Evolutionary conservation across 2,888 invertebrate species (phyloP).

Genomic region (Orthonychiurus folsomi): DNA sequence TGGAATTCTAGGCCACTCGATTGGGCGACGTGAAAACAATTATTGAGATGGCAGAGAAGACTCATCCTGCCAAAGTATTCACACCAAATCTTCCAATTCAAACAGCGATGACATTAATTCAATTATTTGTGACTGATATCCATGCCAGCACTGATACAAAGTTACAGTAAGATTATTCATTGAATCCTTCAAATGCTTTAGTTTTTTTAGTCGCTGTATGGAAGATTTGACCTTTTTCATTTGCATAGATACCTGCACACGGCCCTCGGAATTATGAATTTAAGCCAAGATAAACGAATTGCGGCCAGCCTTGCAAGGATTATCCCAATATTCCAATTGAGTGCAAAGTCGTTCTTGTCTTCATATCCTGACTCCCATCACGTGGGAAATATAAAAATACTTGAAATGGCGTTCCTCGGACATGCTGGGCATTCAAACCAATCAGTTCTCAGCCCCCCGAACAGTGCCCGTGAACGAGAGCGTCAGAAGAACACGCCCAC

Average conservation of each 20-base stretch:
- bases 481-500: background rate
- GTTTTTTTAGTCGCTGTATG: background rate
- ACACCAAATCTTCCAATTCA: constrained; percentile 58
- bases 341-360: constrained; percentile 28
- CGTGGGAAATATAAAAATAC: constrained; percentile 26
- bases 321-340: constrained; percentile 38
- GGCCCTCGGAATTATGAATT: constrained; percentile 31
- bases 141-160: constrained; percentile 72
- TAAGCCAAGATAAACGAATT: constrained; percentile 24
- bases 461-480: background rate
- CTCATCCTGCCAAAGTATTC: constrained; percentile 71
- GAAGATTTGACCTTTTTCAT: background rate
- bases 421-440: constrained; percentile 24
- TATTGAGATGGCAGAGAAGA: constrained; percentile 74
- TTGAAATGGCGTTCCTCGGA: constrained; percentile 39
- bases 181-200: background rate
- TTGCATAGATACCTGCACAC: constrained; percentile 33
- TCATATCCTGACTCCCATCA: constrained; percentile 32
- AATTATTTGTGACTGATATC: constrained; percentile 86
- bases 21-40: constrained; percentile 81
- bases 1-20: constrained; percentile 59
- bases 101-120: constrained; percentile 81
- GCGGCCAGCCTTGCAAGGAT: constrained; percentile 35
- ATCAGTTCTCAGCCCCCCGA: background rate
- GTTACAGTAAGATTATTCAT: constrained; percentile 54